phyloP scores from a whole-genome alignment of 2,888 invertebrate species.

The Frankliniella intonsa region DNA sequence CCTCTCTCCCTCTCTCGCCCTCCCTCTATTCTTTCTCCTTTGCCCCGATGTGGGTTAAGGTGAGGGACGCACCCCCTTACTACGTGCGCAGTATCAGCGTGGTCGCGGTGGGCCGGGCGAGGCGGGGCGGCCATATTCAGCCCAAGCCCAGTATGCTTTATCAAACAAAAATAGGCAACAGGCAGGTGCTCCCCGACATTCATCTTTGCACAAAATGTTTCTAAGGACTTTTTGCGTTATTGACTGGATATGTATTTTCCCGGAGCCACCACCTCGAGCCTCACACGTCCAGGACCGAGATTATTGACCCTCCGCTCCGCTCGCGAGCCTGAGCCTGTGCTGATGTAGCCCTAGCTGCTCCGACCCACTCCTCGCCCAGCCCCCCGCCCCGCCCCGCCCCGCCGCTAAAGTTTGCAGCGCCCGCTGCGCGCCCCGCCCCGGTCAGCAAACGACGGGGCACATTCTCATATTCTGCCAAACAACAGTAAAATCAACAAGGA shows the following conservation, averaged over 20 bases:
- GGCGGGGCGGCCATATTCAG: background rate
- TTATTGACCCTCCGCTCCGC: background rate
- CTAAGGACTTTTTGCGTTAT: too few species aligned
- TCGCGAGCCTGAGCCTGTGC: background rate
- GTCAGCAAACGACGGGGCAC: background rate
- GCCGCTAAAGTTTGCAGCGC: background rate
- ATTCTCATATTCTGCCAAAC: too few species aligned
- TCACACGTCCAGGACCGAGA: too few species aligned
- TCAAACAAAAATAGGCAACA: too few species aligned
- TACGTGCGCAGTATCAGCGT: background rate
- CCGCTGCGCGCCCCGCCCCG: background rate
- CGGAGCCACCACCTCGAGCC: too few species aligned
- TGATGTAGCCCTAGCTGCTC: background rate
- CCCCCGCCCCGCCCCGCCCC: conserved; percentile 11
- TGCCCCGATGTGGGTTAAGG: background rate
- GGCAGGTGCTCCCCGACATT: too few species aligned
- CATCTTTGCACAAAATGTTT: too few species aligned
- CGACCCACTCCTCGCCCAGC: background rate
- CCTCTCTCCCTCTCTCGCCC: background rate
- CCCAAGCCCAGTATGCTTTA: background rate
- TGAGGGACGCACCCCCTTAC: background rate
- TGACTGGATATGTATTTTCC: too few species aligned
- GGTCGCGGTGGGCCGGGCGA: background rate
- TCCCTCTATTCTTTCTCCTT: background rate
- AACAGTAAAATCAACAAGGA: too few species aligned